phyloP scores from a whole-genome alignment of 2,888 invertebrate genomes.

The Orthonevra nobilis region DNA sequence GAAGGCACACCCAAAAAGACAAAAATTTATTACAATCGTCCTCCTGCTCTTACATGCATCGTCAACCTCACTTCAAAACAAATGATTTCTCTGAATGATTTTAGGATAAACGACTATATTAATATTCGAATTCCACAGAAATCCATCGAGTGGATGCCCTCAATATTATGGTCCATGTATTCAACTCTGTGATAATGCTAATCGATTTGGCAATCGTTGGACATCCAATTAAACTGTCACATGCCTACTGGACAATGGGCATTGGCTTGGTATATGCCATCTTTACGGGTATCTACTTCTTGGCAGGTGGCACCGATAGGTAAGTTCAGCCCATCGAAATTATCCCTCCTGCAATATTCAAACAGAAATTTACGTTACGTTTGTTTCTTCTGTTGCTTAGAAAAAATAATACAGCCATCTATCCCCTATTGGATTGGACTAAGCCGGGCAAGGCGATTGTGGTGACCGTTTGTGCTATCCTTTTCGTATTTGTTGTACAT shows the following conservation, averaged over 20 bases:
- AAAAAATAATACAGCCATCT: conserved; percentile 84
- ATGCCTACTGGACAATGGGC: conserved; percentile 83
- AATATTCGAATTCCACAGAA: too few species aligned
- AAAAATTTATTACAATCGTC: too few species aligned
- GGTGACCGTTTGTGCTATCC: conserved; percentile 82
- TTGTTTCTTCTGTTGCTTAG: conserved; percentile 77
- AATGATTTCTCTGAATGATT: too few species aligned
- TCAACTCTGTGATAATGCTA: conserved; percentile 88
- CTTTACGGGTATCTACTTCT: conserved; percentile 87
- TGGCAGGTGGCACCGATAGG: conserved; percentile 86
- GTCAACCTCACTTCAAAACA: too few species aligned
- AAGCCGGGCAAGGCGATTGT: conserved; percentile 83
- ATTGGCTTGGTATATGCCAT: conserved; percentile 84
- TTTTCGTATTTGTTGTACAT: conserved; percentile 84
- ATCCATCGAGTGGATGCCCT: conserved; percentile 79
- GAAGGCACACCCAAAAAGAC: too few species aligned
- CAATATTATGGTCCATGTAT: conserved; percentile 80
- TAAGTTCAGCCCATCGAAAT: conserved; percentile 76
- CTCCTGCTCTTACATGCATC: too few species aligned
- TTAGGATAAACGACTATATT: too few species aligned
- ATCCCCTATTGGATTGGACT: conserved; percentile 89
- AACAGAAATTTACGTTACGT: too few species aligned
- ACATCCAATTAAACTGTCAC: conserved; percentile 84
- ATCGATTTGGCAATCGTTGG: conserved; percentile 85
- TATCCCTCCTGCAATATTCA: not conserved